A percentile compares a stretch with the other conserved stretches of the same genome.
Conservation (phyloP, 2,797 vertebrate genomes). For the Bovichtus diacanthus region DNA sequence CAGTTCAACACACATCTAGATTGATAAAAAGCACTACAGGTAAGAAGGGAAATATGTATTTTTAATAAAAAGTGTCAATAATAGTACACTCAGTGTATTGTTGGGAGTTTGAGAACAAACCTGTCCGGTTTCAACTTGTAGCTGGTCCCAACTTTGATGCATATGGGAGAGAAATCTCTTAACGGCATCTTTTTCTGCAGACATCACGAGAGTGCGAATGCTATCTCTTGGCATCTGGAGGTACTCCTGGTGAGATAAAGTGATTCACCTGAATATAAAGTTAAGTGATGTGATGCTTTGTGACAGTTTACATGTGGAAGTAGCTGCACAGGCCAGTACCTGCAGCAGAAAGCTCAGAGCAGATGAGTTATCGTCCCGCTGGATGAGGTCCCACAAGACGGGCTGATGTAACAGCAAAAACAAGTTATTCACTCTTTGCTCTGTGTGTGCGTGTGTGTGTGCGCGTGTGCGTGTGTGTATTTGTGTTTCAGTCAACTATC, state of each 20-base stretch:
- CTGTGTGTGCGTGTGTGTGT: background rate
- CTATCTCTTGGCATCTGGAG: conserved; percentile 90
- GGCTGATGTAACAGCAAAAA: conserved; percentile 80
- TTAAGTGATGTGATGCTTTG: conserved; percentile 13
- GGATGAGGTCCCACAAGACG: conserved; percentile 91
- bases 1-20: too few species aligned
- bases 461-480: conserved; percentile 10
- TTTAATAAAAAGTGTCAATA: background rate
- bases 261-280: conserved; percentile 4
- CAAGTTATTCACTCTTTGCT: conserved; percentile 40
- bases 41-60: too few species aligned
- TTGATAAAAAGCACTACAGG: too few species aligned
- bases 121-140: conserved; percentile 87
- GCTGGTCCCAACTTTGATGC: conserved; percentile 89
- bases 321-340: conserved; percentile 74
- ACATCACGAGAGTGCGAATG: conserved; percentile 89
- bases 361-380: conserved; percentile 87
- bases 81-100: background rate
- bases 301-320: conserved; percentile 9
- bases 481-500: conserved; percentile 55
- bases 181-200: conserved; percentile 88
- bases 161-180: conserved; percentile 89
- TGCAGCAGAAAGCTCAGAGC: conserved; percentile 88
- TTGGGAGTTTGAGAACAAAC: conserved; percentile 57
- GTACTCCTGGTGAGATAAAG: conserved; percentile 84